Evolutionary conservation across 2,888 invertebrate species (phyloP).

Genomic region (Microdon myrmicae): DNA sequence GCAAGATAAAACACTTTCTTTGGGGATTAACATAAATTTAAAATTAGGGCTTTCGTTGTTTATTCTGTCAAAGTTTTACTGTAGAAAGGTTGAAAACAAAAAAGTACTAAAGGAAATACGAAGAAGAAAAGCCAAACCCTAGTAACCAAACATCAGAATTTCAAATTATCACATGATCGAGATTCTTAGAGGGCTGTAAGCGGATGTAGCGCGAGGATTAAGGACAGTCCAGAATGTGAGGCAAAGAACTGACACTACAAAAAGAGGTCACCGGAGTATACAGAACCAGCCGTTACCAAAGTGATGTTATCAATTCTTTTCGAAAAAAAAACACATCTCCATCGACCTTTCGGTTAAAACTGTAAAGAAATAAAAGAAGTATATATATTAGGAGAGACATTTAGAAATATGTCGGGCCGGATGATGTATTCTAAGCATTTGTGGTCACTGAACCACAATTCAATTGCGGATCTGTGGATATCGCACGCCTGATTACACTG

Average conservation of each 20-base stretch:
- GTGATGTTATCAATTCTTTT: constrained; percentile 19
- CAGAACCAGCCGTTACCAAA: constrained; percentile 6
- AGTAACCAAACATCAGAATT: constrained; percentile 35
- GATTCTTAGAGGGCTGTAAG: constrained; percentile 11
- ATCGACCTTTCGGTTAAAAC: constrained; percentile 15
- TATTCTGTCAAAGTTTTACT: no score
- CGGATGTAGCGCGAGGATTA: constrained; percentile 17
- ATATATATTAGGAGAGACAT: background rate
- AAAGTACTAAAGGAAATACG: no score
- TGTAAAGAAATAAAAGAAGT: constrained; percentile 2
- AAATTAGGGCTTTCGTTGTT: constrained; percentile 37
- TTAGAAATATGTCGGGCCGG: background rate
- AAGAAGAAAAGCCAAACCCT: constrained; percentile 1
- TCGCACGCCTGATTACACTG: constrained; percentile 36
- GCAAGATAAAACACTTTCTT: constrained; percentile 38
- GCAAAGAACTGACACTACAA: constrained; percentile 10
- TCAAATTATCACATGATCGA: constrained; percentile 43
- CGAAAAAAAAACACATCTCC: constrained; percentile 11
- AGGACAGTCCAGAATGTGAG: constrained; percentile 27
- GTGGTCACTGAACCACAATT: constrained; percentile 27
- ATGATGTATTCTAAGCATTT: constrained; percentile 3
- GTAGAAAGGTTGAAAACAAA: background rate
- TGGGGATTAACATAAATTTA: constrained; percentile 43
- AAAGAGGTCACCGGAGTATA: constrained; percentile 36
- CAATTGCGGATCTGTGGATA: constrained; percentile 36